A percentile compares a stretch with the other conserved stretches of the same genome.
phyloP scores from a whole-genome alignment of 2,113 vertebrate genomes.

The Embiotoca jacksoni region DNA sequence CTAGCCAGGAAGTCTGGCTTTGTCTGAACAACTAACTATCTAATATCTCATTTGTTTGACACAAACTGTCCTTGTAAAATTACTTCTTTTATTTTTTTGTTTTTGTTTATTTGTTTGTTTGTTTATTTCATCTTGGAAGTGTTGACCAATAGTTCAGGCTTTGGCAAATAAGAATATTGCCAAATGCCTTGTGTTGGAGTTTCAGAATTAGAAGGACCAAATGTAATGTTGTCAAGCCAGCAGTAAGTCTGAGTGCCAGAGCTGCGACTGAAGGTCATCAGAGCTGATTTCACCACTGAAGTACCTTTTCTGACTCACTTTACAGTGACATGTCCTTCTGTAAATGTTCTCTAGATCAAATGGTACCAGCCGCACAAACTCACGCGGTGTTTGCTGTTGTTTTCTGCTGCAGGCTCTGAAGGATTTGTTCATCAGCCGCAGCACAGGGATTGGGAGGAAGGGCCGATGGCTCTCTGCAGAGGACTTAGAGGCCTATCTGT shows the following conservation, averaged over 20 bases:
- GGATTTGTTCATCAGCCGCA: conserved; percentile 92
- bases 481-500: conserved; percentile 95
- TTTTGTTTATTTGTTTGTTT: background rate
- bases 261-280: conserved; percentile 37
- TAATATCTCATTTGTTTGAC: background rate
- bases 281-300: conserved; percentile 14
- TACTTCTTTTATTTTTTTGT: too few relatives aligned
- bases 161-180: background rate
- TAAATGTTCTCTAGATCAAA: conserved; percentile 13
- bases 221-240: conserved; percentile 24
- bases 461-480: conserved; percentile 91
- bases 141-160: background rate
- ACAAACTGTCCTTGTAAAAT: background rate
- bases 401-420: conserved; percentile 87
- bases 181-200: conserved; percentile 5
- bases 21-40: too few relatives aligned
- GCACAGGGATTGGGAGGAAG: conserved; percentile 92
- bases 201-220: conserved; percentile 33
- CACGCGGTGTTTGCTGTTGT: conserved; percentile 2
- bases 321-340: conserved; percentile 14
- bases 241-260: conserved; percentile 30
- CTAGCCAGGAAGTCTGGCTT: background rate
- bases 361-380: background rate
- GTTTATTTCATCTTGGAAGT: background rate
- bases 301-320: conserved; percentile 11